A percentile compares a stretch with the other conserved stretches of the same genome.
phyloP scores from a whole-genome alignment of 2,888 invertebrate species.

The Machimus rusticus region DNA sequence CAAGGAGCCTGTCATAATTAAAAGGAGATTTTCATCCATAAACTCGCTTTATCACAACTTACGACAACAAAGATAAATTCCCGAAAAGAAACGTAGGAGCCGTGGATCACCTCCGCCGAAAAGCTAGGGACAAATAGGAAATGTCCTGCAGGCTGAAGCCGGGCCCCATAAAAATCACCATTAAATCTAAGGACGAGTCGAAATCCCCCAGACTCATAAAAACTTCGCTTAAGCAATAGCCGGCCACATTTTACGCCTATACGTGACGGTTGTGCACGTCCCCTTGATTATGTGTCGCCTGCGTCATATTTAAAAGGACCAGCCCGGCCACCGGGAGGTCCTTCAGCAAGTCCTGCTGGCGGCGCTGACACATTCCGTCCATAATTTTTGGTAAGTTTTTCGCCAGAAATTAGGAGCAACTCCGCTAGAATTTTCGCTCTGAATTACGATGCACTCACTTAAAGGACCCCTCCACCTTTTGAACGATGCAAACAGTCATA shows the following conservation, averaged over 20 bases:
- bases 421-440: background rate
- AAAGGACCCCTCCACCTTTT: background rate
- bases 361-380: background rate
- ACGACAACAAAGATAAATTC: conserved; percentile 15
- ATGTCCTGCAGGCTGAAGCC: background rate
- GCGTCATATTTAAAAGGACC: conserved; percentile 25
- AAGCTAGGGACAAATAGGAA: conserved; percentile 8
- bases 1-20: conserved; percentile 20
- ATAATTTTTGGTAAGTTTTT: conserved; percentile 5
- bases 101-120: background rate
- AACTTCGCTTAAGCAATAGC: conserved; percentile 36
- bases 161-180: conserved; percentile 18
- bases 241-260: conserved; percentile 30
- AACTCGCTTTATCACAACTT: conserved; percentile 27
- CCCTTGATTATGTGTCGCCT: conserved; percentile 28
- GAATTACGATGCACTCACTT: conserved; percentile 20
- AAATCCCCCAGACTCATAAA: conserved; percentile 39
- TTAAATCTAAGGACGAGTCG: conserved; percentile 28
- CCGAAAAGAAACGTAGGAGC: background rate
- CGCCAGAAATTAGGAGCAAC: background rate
- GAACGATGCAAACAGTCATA: conserved; percentile 23
- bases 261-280: conserved; percentile 1
- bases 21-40: background rate
- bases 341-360: background rate
- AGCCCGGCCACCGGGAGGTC: background rate